A percentile compares a stretch with the other conserved stretches of the same genome.
Evolutionary conservation across 2,797 vertebrate species (phyloP).

Genomic region (Poeciliopsis presidionis): DNA sequence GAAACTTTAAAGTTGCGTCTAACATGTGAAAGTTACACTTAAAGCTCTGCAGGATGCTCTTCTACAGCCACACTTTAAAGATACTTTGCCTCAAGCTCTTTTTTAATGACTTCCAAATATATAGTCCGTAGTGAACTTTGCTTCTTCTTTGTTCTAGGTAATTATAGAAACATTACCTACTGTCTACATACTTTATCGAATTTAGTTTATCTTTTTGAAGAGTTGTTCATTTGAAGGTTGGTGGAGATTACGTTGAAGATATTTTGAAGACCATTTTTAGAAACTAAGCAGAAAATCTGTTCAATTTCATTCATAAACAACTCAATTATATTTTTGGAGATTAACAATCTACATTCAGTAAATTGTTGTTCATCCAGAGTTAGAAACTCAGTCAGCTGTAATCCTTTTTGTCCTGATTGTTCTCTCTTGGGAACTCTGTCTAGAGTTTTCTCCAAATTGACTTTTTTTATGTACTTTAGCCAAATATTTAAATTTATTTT

Average conservation of each 20-base stretch:
- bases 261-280: not conserved
- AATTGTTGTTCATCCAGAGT: not conserved
- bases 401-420: not conserved
- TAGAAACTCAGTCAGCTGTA: not conserved
- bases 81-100: conserved; percentile 55
- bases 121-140: conserved; percentile 31
- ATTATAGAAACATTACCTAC: not conserved
- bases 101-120: conserved; percentile 71
- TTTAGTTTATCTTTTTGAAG: not conserved
- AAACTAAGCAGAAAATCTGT: not conserved
- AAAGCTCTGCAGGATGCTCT: not conserved
- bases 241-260: not conserved
- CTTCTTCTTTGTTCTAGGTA: conserved; percentile 32
- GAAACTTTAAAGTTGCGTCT: not conserved
- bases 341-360: not conserved
- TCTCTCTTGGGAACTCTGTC: not conserved
- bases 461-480: not conserved
- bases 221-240: not conserved
- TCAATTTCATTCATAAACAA: not conserved
- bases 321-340: not conserved
- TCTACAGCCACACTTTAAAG: conserved; percentile 51
- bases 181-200: not conserved
- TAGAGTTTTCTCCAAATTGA: not conserved
- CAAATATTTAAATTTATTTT: not conserved
- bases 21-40: not conserved